These are phyloP conservation scores for Serranochromis macrocephalus DNA, from an alignment of 2,113 vertebrate species.

Conservation along the genomic window DNA sequence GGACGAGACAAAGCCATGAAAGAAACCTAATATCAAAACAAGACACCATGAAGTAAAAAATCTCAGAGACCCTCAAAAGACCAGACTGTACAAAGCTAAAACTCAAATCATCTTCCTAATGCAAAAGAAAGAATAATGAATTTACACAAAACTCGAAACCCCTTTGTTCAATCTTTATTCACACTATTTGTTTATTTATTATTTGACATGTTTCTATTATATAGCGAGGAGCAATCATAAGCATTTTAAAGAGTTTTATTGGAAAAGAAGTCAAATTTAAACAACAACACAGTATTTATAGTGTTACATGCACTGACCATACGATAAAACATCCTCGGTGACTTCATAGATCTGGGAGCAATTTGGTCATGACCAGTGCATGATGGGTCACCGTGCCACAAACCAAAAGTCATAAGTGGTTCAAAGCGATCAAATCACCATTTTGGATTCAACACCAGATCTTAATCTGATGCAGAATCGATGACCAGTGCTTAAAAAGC, in stretches of 20 bases:
- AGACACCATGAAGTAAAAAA: rapidly evolving
- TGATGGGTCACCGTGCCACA: background rate
- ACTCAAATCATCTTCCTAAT: background rate
- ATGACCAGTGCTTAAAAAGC: rapidly evolving
- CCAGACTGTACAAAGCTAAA: background rate
- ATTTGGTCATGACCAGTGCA: background rate
- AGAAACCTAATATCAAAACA: background rate
- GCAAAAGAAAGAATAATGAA: background rate
- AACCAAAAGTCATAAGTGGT: background rate
- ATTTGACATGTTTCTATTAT: background rate
- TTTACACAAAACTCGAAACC: background rate
- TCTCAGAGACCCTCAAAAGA: background rate
- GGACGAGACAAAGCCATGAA: background rate
- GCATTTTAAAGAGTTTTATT: background rate
- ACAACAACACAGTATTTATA: background rate
- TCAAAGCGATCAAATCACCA: background rate
- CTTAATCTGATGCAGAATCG: background rate
- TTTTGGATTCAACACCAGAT: background rate
- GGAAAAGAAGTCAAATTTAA: background rate
- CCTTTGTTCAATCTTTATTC: background rate
- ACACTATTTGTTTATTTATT: background rate
- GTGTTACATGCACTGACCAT: background rate
- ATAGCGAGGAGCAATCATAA: background rate
- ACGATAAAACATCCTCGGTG: background rate
- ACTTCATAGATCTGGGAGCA: background rate